phyloP scores from a whole-genome alignment of 2,113 vertebrate genomes.

The Muntiacus reevesi region DNA sequence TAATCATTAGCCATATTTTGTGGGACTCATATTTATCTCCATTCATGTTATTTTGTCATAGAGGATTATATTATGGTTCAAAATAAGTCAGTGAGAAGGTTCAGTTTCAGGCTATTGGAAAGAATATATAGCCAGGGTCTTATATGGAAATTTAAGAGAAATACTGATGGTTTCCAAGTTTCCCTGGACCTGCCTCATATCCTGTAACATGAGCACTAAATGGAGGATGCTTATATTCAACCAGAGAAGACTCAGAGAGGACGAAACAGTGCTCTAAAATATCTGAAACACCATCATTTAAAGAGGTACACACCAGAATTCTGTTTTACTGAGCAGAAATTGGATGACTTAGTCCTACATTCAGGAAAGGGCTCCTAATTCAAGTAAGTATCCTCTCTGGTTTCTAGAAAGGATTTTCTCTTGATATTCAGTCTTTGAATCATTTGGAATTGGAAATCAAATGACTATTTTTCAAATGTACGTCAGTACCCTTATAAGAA shows the following conservation, averaged over 20 bases:
- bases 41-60: background rate
- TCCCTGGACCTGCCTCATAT: background rate
- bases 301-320: background rate
- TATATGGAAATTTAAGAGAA: slow-evolving; percentile 18
- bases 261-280: background rate
- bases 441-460: background rate
- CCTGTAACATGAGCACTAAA: background rate
- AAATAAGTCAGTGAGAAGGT: background rate
- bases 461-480: background rate
- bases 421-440: background rate
- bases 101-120: slow-evolving; percentile 9
- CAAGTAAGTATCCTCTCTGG: background rate
- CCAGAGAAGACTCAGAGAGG: background rate
- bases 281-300: background rate
- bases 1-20: background rate
- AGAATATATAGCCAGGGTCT: background rate
- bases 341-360: background rate
- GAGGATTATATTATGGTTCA: background rate
- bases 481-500: background rate
- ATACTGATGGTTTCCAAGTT: background rate
- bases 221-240: background rate
- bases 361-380: background rate
- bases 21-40: background rate
- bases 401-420: background rate
- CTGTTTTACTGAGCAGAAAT: background rate